phyloP scores from a whole-genome alignment of 2,888 invertebrate species.

The Eilema depressum region DNA sequence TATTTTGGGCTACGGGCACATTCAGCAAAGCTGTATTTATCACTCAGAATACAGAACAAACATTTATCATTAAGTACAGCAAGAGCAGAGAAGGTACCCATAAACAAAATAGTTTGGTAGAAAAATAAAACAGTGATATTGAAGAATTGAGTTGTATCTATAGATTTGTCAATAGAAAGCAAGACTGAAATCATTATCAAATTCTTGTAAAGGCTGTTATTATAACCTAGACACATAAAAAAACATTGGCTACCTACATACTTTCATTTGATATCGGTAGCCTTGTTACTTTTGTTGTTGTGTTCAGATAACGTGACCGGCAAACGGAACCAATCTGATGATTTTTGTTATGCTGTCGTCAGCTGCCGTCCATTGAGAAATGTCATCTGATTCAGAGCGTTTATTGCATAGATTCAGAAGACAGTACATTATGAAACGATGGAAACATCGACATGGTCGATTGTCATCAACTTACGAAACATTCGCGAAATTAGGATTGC shows the following conservation, averaged over 20 bases:
- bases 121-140: too few relatives aligned
- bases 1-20: too few relatives aligned
- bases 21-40: too few relatives aligned
- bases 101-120: too few relatives aligned
- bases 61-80: too few relatives aligned
- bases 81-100: too few relatives aligned
- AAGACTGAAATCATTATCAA: background rate
- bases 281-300: background rate
- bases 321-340: constrained; percentile 4
- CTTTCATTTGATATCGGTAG: constrained; percentile 9
- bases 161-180: background rate
- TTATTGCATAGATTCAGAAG: constrained; percentile 13
- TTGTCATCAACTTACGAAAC: constrained; percentile 41
- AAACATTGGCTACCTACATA: background rate
- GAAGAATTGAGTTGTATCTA: background rate
- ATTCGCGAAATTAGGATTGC: constrained; percentile 45
- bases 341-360: constrained; percentile 13
- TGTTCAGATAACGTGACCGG: constrained; percentile 2
- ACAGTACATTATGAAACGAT: constrained; percentile 44
- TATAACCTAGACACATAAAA: background rate
- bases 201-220: background rate
- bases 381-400: constrained; percentile 16
- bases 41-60: too few relatives aligned
- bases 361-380: constrained; percentile 28
- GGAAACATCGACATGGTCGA: constrained; percentile 31